Evolutionary conservation across 1,140 invertebrate genomes (phyloP).

Genomic region (Lepidurus apus): DNA sequence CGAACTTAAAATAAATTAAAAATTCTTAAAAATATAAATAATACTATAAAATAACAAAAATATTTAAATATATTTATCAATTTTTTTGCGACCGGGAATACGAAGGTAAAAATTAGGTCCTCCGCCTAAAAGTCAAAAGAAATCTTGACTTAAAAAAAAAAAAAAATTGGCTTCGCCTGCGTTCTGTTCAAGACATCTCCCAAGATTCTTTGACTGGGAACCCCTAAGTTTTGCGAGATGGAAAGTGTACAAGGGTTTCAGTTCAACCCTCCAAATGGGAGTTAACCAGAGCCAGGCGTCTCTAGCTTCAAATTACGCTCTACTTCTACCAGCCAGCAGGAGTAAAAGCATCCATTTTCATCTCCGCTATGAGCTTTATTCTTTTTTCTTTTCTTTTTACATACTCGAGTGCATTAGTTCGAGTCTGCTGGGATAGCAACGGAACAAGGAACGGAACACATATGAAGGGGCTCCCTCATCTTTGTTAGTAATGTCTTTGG

Average conservation of each 20-base stretch:
- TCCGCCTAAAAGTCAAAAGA: too few relatives aligned
- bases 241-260: constrained; percentile 7
- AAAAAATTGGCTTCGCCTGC: too few relatives aligned
- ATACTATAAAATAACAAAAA: too few relatives aligned
- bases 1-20: too few relatives aligned
- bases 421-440: constrained; percentile 18
- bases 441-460: not conserved
- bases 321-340: not conserved
- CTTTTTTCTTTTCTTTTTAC: not conserved
- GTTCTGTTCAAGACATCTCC: too few relatives aligned
- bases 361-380: not conserved
- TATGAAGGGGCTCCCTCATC: constrained; percentile 13
- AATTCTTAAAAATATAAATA: too few relatives aligned
- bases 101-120: too few relatives aligned
- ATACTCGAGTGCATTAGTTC: constrained; percentile 15
- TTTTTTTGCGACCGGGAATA: too few relatives aligned
- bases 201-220: too few relatives aligned
- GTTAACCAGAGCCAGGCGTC: constrained; percentile 14
- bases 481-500: constrained; percentile 19
- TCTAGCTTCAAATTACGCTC: constrained; percentile 18
- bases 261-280: constrained; percentile 19
- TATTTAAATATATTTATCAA: too few relatives aligned
- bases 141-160: too few relatives aligned
- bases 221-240: not conserved
- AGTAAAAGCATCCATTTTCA: constrained; percentile 1